Base-by-base conservation (phyloP, 2,888 invertebrate species). In the Lepidochitona cinerea region DNA sequence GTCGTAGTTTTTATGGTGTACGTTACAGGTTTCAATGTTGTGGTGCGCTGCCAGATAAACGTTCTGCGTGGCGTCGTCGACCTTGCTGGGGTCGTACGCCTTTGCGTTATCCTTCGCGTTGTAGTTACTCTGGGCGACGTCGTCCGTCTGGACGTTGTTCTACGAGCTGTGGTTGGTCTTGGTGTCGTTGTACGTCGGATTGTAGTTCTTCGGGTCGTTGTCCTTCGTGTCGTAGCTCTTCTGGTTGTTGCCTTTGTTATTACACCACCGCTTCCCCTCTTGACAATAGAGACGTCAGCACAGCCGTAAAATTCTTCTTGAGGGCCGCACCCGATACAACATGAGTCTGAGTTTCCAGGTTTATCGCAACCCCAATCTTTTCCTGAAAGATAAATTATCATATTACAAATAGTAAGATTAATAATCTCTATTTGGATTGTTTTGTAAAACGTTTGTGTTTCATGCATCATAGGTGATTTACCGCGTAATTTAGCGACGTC, bases 251-350 rank as follows among this genome's bases (percentile, higher is more conserved):
- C 9, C 9, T 9, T 18, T 41, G 41, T 41, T 9, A 18, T 41
- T 41, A 9, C 9, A 9, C 41, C 9, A 12, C 9, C 18, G 4
- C 23, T 32, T 2, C 59, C 59, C 29, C 59, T 59, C 9, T 23
- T 29, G 4, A 59, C 12, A 33, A 75, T 72, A 29, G 59, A 14
- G 14, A 76, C 41, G 32, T 76, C 76, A 12, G 73, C 59, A 52
- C 76, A 76, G 18, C 72, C 70, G n/a, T 74, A 74, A 37, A 72
- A 74, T 49, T 83, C 80, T 74, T 81, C 80, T 49, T 83, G 81
- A 1, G 73, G 70, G 14, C 82, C 82, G 65, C 82, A 83, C 5
- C 82, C 82, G 37, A 77, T 73, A 66, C 82, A 83, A 41, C 82
- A 83, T 18, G 69, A 67, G 3, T 70, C 68, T 33, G 41, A 65